These are phyloP conservation scores for Laticauda colubrina DNA, from an alignment of 2,113 vertebrate species.

Conservation along the genomic window DNA sequence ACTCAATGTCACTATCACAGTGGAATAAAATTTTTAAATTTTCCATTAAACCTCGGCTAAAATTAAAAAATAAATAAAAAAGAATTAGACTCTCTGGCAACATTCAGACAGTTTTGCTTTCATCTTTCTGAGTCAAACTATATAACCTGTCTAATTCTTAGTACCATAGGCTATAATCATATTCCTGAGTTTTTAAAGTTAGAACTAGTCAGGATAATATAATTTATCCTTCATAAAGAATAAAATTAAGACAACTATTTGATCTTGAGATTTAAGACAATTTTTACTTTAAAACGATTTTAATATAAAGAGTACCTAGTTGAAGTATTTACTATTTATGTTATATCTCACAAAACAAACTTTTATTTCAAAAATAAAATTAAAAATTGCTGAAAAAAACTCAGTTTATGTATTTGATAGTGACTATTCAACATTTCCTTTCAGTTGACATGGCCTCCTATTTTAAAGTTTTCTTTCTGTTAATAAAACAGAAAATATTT, in stretches of 20 bases:
- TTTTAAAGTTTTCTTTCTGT: neutral
- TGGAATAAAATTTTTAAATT: neutral
- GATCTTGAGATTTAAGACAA: neutral
- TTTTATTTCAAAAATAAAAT: neutral
- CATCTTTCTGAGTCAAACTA: neutral
- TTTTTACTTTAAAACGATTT: neutral
- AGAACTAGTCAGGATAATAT: neutral
- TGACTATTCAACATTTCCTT: neutral
- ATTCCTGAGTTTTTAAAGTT: neutral
- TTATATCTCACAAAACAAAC: neutral
- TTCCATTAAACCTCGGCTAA: neutral
- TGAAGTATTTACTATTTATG: neutral
- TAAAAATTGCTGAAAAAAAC: neutral
- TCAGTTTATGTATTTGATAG: neutral
- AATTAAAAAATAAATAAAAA: neutral
- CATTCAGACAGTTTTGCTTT: neutral
- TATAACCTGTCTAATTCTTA: neutral
- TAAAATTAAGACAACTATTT: neutral
- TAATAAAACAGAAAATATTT: neutral
- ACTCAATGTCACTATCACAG: neutral
- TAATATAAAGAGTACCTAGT: neutral
- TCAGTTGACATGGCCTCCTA: neutral
- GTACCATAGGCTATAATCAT: neutral
- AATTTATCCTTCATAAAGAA: neutral
- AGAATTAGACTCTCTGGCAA: conserved; percentile 19